Evolutionary conservation across 2,113 vertebrate genomes (phyloP).

Genomic region (Phyllostomus hastatus): DNA sequence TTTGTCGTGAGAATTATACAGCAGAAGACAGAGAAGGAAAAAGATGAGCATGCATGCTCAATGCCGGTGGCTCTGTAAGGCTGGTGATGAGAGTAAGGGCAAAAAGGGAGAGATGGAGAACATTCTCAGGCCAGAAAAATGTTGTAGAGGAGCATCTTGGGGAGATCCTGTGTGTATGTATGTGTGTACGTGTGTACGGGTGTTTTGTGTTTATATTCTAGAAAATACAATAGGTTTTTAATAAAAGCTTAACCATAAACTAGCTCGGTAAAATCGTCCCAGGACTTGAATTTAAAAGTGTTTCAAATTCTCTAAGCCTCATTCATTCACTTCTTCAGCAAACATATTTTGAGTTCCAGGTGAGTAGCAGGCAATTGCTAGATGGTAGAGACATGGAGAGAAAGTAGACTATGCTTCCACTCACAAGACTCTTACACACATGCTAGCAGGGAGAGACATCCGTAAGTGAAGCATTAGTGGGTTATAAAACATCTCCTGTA

Average conservation of each 20-base stretch:
- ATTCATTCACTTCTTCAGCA: background rate
- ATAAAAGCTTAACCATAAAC: background rate
- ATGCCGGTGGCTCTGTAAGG: background rate
- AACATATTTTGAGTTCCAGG: background rate
- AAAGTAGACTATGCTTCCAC: background rate
- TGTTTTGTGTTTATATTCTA: background rate
- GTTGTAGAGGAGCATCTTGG: background rate
- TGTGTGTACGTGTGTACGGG: background rate
- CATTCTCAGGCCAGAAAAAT: background rate
- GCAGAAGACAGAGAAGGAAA: background rate
- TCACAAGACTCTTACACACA: background rate
- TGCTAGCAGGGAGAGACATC: background rate
- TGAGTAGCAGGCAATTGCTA: background rate
- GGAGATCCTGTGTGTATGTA: background rate
- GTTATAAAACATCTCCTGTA: background rate
- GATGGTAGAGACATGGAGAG: background rate
- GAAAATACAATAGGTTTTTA: background rate
- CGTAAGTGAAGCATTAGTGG: background rate
- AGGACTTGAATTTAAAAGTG: background rate
- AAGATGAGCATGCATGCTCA: background rate
- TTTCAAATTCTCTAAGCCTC: background rate
- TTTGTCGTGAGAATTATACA: background rate
- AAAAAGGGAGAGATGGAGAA: background rate
- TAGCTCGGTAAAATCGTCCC: background rate
- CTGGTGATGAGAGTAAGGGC: background rate